A percentile compares a stretch with the other conserved stretches of the same genome.
Evolutionary conservation across 2,113 vertebrate species (phyloP).

Genomic region (Aegypius monachus): DNA sequence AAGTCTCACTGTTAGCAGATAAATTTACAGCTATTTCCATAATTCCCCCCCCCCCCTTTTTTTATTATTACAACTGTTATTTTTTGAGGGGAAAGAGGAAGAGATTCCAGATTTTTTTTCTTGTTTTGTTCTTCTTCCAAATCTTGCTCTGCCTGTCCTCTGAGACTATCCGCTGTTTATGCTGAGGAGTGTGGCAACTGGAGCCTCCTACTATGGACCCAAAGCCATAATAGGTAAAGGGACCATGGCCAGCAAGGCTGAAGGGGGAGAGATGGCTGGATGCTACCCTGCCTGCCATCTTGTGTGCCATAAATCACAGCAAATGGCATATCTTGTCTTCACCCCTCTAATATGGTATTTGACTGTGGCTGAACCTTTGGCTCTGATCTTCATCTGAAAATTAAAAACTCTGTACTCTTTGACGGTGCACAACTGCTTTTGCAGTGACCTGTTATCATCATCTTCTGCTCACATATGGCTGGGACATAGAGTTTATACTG

Average conservation of each 20-base stretch:
- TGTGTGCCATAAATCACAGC: background rate
- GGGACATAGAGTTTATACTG: background rate
- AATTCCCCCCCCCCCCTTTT: fast-evolving
- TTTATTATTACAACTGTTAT: background rate
- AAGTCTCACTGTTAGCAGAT: background rate
- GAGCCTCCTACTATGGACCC: background rate
- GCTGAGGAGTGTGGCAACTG: background rate
- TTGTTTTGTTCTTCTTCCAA: background rate
- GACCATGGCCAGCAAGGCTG: background rate
- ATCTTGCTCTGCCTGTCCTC: background rate
- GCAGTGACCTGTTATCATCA: background rate
- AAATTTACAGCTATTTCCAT: background rate
- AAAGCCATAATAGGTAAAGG: background rate
- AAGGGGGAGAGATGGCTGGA: background rate
- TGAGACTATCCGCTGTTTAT: background rate
- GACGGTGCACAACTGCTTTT: background rate
- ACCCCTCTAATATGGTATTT: background rate
- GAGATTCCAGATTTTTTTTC: background rate
- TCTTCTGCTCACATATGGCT: background rate
- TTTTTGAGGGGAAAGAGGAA: background rate
- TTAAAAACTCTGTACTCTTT: background rate
- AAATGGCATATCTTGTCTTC: background rate
- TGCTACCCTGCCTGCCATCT: too few relatives aligned
- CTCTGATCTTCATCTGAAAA: background rate
- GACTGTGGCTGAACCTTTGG: background rate